phyloP scores from a whole-genome alignment of 53 echinoderm and acorn worm species.

The Patiria pectinifera region DNA sequence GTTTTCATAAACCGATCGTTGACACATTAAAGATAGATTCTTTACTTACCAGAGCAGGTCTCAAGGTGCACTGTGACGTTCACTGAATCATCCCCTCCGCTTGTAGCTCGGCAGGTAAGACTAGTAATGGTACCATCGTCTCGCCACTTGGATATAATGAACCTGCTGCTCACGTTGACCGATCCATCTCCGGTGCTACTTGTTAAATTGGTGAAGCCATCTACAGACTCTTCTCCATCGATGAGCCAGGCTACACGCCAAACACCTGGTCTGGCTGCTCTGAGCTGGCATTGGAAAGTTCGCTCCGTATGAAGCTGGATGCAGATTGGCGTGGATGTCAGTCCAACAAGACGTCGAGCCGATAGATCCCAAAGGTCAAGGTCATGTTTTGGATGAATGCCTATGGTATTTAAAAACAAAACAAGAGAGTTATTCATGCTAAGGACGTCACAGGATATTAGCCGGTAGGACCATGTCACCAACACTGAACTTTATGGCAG shows the following conservation, averaged over 20 bases:
- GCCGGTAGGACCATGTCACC: neutral
- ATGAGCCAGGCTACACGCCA: neutral
- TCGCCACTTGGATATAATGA: neutral
- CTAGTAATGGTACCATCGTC: neutral
- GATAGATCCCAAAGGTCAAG: neutral
- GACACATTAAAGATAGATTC: no score
- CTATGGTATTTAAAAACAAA: neutral
- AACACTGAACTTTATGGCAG: no score
- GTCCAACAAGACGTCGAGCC: neutral
- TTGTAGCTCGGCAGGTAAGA: neutral
- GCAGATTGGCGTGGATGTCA: neutral
- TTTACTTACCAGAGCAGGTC: neutral
- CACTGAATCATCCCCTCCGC: neutral
- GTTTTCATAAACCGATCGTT: no score
- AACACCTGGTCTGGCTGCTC: neutral
- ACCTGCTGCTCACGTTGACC: constrained; percentile 11
- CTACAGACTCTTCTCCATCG: neutral
- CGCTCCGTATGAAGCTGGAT: neutral
- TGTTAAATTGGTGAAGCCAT: neutral
- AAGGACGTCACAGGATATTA: no score
- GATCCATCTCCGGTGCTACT: neutral
- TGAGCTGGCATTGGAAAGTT: neutral
- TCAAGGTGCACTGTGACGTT: neutral
- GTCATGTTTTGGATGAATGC: neutral
- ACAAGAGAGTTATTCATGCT: neutral